phyloP scores from a whole-genome alignment of 2,797 vertebrate genomes.

The Channa striata region DNA sequence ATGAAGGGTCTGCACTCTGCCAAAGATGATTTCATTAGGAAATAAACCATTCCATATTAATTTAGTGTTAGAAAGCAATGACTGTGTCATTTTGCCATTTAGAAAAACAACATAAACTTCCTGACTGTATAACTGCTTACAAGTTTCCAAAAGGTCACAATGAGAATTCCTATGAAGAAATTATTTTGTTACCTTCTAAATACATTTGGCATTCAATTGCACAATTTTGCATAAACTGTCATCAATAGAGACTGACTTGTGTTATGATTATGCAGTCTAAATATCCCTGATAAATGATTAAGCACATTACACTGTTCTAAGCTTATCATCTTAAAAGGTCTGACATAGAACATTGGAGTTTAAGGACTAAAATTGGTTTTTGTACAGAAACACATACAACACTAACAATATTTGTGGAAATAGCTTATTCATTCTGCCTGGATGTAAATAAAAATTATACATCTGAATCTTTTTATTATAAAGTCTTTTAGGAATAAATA shows the following conservation, averaged over 20 bases:
- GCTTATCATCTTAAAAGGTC: not conserved
- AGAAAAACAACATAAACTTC: not conserved
- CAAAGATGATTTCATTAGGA: conserved; percentile 14
- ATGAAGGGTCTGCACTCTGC: conserved; percentile 27
- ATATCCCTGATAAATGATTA: not conserved
- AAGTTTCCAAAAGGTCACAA: too few species aligned
- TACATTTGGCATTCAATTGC: too few species aligned
- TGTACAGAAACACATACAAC: too few species aligned
- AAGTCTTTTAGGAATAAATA: not conserved
- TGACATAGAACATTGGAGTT: not conserved
- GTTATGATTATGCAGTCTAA: too few species aligned
- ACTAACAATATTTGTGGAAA: not conserved
- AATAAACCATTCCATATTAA: not conserved
- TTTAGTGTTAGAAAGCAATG: conserved; percentile 9
- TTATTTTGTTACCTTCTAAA: too few species aligned
- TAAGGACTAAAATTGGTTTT: not conserved
- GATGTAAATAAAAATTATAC: not conserved
- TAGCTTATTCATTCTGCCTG: not conserved
- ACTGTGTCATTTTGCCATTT: not conserved
- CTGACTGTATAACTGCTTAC: not conserved
- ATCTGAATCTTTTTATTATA: conserved; percentile 1
- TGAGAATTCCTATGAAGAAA: too few species aligned
- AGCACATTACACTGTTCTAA: not conserved
- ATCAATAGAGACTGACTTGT: too few species aligned
- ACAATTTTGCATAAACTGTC: too few species aligned